phyloP scores from a whole-genome alignment of 2,797 vertebrate genomes.

The Rhyacichthys aspro region DNA sequence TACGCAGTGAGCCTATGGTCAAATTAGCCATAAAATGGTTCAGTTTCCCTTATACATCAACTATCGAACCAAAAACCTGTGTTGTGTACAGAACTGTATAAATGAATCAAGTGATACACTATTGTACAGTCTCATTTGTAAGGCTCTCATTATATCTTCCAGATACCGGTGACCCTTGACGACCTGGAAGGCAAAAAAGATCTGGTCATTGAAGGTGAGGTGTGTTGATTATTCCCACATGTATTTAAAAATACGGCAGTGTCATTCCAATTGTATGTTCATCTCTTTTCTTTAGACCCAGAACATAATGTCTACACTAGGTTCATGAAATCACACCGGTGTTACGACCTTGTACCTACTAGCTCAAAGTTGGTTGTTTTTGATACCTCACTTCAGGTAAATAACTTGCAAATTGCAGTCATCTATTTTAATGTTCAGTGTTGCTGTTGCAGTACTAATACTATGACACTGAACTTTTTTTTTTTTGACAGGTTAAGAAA shows the following conservation, averaged over 20 bases:
- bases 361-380: slow-evolving; percentile 98
- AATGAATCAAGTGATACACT: no score
- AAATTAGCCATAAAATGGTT: not conserved
- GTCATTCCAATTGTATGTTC: not conserved
- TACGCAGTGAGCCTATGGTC: not conserved
- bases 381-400: slow-evolving; percentile 95
- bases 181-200: slow-evolving; percentile 82
- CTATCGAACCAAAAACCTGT: not conserved
- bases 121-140: no score
- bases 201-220: slow-evolving; percentile 71
- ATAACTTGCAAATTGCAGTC: not conserved
- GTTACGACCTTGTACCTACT: slow-evolving; percentile 97
- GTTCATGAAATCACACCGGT: slow-evolving; percentile 97
- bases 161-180: slow-evolving; percentile 78
- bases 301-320: slow-evolving; percentile 88
- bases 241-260: not conserved
- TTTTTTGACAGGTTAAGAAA: slow-evolving; percentile 89
- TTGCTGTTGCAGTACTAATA: not conserved
- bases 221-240: not conserved
- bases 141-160: slow-evolving; percentile 44
- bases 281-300: slow-evolving; percentile 72
- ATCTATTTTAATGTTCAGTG: not conserved
- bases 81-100: not conserved
- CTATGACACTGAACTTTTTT: not conserved
- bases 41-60: not conserved